Evolutionary conservation across 2,113 vertebrate genomes (phyloP).

Genomic region (Podocnemis expansa): DNA sequence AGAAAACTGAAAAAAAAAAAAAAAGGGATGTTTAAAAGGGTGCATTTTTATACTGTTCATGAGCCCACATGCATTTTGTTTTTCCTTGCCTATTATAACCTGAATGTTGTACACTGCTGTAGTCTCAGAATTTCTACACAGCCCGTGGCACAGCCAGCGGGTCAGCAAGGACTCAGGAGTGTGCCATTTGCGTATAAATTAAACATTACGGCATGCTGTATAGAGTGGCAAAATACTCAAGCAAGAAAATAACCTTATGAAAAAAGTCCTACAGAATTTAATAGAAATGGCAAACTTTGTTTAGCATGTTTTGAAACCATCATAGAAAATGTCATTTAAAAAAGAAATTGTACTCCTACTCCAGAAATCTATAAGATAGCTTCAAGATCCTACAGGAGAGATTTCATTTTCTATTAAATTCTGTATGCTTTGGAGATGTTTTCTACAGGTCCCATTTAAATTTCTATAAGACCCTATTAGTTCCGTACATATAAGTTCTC

Average conservation of each 20-base stretch:
- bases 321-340: background rate
- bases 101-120: fast-evolving
- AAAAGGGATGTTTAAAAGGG: background rate
- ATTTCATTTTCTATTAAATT: background rate
- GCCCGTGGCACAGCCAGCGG: background rate
- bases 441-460: background rate
- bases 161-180: background rate
- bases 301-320: background rate
- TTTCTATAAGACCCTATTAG: background rate
- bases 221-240: background rate
- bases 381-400: background rate
- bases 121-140: background rate
- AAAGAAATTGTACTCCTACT: background rate
- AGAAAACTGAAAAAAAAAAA: background rate
- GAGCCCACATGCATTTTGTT: background rate
- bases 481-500: background rate
- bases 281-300: background rate
- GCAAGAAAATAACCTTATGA: background rate
- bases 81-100: background rate
- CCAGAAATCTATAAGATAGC: no score
- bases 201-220: fast-evolving
- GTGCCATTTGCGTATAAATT: fast-evolving
- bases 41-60: no score
- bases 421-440: background rate
- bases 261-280: background rate